phyloP scores from a whole-genome alignment of 2,113 vertebrate species.

The Hemibagrus wyckioides region DNA sequence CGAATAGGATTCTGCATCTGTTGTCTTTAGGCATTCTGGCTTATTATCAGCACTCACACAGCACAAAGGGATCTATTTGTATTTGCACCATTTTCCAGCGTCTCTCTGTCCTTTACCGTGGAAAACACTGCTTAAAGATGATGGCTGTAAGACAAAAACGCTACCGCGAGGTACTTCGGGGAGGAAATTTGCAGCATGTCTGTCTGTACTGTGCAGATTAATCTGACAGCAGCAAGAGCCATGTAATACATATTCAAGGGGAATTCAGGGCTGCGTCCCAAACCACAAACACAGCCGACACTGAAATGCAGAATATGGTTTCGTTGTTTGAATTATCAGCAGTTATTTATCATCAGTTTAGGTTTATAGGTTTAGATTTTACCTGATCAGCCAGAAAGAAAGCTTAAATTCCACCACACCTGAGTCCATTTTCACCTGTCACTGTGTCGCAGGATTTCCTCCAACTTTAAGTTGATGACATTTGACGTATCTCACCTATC shows the following conservation, averaged over 20 bases:
- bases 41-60: not conserved
- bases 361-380: not conserved
- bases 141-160: not conserved
- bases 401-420: not conserved
- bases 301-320: not conserved
- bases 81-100: not conserved
- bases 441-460: not conserved
- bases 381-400: not conserved
- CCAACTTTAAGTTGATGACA: not conserved
- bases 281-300: not conserved
- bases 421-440: not conserved
- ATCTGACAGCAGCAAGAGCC: not conserved
- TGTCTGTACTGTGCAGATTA: not conserved
- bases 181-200: not conserved
- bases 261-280: not conserved
- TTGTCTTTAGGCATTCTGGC: constrained; percentile 2
- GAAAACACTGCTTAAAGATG: not conserved
- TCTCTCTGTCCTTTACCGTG: not conserved
- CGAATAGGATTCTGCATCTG: not conserved
- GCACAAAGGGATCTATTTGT: constrained; percentile 3
- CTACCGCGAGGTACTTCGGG: not conserved
- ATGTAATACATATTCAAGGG: constrained; percentile 9
- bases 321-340: not conserved
- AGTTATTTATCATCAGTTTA: not conserved
- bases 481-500: not conserved